A percentile compares a stretch with the other conserved stretches of the same genome.
phyloP scores from a whole-genome alignment of 2,797 vertebrate species.

The Malacoctenus gilli region DNA sequence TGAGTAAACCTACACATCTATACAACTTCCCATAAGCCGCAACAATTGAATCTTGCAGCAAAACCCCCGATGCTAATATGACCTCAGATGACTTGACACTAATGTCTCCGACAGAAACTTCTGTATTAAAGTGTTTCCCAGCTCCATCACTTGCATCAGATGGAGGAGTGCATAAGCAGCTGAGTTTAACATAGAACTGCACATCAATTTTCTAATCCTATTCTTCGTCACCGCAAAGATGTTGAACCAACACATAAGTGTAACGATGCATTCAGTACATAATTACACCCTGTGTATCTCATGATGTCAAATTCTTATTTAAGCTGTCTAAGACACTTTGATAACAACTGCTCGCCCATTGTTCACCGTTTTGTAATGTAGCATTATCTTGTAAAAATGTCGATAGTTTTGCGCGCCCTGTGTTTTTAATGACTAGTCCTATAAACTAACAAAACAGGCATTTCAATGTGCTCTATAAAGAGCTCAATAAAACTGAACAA shows the following conservation, averaged over 20 bases:
- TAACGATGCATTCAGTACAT: constrained; percentile 25
- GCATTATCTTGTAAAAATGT: constrained; percentile 9
- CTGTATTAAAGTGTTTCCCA: neutral
- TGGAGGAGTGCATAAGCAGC: neutral
- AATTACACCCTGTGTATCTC: neutral
- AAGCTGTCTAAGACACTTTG: neutral
- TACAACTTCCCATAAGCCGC: constrained; percentile 25
- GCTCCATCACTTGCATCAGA: constrained; percentile 6
- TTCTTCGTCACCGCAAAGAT: constrained; percentile 1
- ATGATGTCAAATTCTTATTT: neutral
- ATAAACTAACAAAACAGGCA: constrained; percentile 4
- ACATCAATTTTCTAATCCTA: too few relatives aligned
- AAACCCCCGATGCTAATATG: neutral
- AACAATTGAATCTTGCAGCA: constrained; percentile 16
- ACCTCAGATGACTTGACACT: constrained; percentile 18
- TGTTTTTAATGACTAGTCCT: constrained; percentile 15
- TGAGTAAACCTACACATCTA: constrained; percentile 6
- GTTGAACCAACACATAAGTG: constrained; percentile 6
- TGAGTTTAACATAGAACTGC: neutral
- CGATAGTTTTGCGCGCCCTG: neutral
- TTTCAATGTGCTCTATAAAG: neutral
- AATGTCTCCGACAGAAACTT: constrained; percentile 13
- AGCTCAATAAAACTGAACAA: constrained; percentile 19
- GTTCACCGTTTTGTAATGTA: constrained; percentile 24
- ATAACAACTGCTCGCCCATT: constrained; percentile 12